Evolutionary conservation across 2,888 invertebrate genomes (phyloP).

Genomic region (Helleia helle): DNA sequence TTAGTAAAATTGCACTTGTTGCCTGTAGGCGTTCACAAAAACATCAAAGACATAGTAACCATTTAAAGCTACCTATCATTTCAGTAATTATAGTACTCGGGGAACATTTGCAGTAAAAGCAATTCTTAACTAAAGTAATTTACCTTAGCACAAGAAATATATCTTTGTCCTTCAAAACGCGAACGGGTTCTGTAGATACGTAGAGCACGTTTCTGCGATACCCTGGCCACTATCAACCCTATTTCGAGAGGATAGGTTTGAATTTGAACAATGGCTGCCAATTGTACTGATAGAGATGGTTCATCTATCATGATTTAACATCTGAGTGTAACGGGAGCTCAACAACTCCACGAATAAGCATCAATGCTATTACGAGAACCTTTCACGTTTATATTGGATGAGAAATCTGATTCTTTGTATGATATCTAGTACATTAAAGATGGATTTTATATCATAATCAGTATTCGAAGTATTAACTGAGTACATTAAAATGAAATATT

Average conservation of each 20-base stretch:
- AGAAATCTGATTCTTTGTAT: slow-evolving; percentile 5
- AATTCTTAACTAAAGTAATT: slow-evolving; percentile 23
- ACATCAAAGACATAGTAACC: not conserved
- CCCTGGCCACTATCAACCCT: not conserved
- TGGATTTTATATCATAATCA: no score
- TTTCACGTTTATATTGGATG: slow-evolving; percentile 1
- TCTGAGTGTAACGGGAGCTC: slow-evolving; percentile 35
- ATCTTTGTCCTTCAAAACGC: slow-evolving; percentile 21
- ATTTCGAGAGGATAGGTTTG: not conserved
- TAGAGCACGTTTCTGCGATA: slow-evolving; percentile 6
- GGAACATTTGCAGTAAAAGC: slow-evolving; percentile 9
- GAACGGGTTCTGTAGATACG: slow-evolving; percentile 16
- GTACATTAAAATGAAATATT: no score
- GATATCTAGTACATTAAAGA: no score
- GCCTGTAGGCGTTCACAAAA: no score
- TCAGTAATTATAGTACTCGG: slow-evolving; percentile 5
- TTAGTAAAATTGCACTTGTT: no score
- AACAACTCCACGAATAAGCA: slow-evolving; percentile 17
- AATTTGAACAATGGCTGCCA: not conserved
- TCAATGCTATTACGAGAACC: slow-evolving; percentile 11
- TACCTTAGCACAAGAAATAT: slow-evolving; percentile 21
- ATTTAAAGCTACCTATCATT: not conserved
- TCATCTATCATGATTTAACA: slow-evolving; percentile 46
- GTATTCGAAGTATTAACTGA: no score
- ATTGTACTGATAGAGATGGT: slow-evolving; percentile 19